These are phyloP conservation scores for Peromyscus californicus DNA, from an alignment of 2,113 vertebrate species.

Conservation along the genomic window DNA sequence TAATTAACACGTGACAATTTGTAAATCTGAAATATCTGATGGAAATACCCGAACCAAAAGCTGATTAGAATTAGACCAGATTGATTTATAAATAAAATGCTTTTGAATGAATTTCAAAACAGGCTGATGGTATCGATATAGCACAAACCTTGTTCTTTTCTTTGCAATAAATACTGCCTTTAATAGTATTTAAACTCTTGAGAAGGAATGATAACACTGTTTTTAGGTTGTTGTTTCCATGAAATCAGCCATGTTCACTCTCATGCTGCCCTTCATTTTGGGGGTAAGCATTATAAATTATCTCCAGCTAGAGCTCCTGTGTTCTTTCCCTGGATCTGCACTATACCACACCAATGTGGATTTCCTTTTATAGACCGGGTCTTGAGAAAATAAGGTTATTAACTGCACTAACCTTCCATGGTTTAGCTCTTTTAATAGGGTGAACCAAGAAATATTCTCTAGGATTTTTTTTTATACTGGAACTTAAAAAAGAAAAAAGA, in stretches of 20 bases:
- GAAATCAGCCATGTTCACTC: background rate
- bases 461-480: background rate
- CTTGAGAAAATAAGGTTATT: constrained; percentile 33
- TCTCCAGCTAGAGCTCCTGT: background rate
- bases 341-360: background rate
- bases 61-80: constrained; percentile 24
- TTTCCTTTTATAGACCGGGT: constrained; percentile 7
- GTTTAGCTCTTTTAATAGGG: background rate
- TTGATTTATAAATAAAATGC: constrained; percentile 55
- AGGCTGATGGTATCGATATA: constrained; percentile 1
- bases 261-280: background rate
- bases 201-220: background rate
- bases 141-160: background rate
- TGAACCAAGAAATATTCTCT: background rate
- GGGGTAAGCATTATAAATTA: background rate
- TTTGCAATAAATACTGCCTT: constrained; percentile 10
- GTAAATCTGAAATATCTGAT: constrained; percentile 23
- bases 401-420: background rate
- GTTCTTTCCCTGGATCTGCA: background rate
- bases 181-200: background rate
- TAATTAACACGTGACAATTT: constrained; percentile 7
- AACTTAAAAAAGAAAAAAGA: background rate
- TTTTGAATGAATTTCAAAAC: constrained; percentile 54
- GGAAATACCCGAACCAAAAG: constrained; percentile 55
- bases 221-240: background rate